These are phyloP conservation scores for Rotaria magnacalcarata DNA, from an alignment of 2,888 invertebrate species.

Conservation along the genomic window DNA sequence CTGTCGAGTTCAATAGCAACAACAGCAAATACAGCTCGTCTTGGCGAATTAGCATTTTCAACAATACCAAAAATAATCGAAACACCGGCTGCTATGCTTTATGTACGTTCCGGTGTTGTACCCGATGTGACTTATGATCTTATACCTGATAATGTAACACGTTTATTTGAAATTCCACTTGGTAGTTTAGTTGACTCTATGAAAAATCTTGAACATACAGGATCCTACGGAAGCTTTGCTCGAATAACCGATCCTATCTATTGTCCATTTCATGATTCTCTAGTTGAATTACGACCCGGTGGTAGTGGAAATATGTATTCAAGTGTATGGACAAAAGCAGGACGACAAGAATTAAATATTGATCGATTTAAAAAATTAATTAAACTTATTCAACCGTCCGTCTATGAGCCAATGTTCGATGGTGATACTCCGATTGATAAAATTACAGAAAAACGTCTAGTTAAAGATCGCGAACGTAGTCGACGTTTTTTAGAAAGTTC, in stretches of 20 bases:
- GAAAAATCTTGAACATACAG: neutral
- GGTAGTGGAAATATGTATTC: slow-evolving; percentile 19
- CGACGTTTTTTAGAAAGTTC: neutral
- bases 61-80: neutral
- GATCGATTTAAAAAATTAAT: slow-evolving; percentile 15
- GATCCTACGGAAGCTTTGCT: neutral
- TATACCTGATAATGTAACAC: slow-evolving; percentile 29
- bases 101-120: slow-evolving; percentile 23
- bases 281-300: slow-evolving; percentile 20
- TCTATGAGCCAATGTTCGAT: slow-evolving; percentile 17
- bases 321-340: slow-evolving; percentile 6
- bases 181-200: slow-evolving; percentile 29
- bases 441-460: neutral
- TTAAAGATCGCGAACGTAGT: slow-evolving; percentile 25
- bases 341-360: slow-evolving; percentile 32
- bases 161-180: slow-evolving; percentile 27
- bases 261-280: slow-evolving; percentile 8
- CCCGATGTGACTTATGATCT: neutral
- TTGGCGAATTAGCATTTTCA: slow-evolving; percentile 19
- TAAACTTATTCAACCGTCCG: slow-evolving; percentile 2
- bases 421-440: slow-evolving; percentile 4
- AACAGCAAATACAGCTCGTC: neutral
- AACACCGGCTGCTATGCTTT: slow-evolving; percentile 25
- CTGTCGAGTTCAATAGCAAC: neutral
- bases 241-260: neutral